Base-by-base conservation (phyloP, 2,888 invertebrate genomes). In the Drosophila koepferae region DNA sequence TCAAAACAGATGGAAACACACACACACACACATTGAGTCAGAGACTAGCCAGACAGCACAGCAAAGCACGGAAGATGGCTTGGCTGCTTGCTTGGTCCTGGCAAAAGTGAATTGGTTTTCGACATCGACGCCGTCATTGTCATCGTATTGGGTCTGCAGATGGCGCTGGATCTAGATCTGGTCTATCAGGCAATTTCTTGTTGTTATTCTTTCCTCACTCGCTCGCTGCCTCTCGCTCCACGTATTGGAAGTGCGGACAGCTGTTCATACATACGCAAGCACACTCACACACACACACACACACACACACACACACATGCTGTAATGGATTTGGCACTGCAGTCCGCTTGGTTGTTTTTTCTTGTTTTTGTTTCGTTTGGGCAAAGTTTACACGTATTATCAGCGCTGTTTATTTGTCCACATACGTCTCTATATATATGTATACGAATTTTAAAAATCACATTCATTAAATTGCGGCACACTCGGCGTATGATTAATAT, bases 311-410 rank as follows among this genome's bases (percentile, higher is more conserved):
- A 48, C 58, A 48, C 16, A 36, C 34, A 34, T 34, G 38, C 23
- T 23, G 23, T 23, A 23, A 28, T 41, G 55, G 56, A 38, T 23
- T 38, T 23, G 56, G 43, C 31, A 38, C 55, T 48, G 53, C 38
- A 34, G 60, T 58, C 54, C 20, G 49, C 44, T 66, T 48, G 60
- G 51, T 41, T 68, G 53, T 62, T 76, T 40, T 38, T 5, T 14
- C 14, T 38, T 14, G 1, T 14, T 4, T 40, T 63, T 28, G 36
- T 55, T 61, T 62, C 54, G 55, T 51, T 49, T 71, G 55, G 68
- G 12, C 43, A 86, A 80, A 86, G 81, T 71, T 86, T 77, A 77
- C 90, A 89, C 89, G 85, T 89, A 74, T 90, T 85, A 85, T 90
- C 75, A 65, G 61, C 38, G 61, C 59, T 86, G 87, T 90, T 89